Evolutionary conservation across 2,113 vertebrate species (phyloP).

Genomic region (Phodopus roborovskii): DNA sequence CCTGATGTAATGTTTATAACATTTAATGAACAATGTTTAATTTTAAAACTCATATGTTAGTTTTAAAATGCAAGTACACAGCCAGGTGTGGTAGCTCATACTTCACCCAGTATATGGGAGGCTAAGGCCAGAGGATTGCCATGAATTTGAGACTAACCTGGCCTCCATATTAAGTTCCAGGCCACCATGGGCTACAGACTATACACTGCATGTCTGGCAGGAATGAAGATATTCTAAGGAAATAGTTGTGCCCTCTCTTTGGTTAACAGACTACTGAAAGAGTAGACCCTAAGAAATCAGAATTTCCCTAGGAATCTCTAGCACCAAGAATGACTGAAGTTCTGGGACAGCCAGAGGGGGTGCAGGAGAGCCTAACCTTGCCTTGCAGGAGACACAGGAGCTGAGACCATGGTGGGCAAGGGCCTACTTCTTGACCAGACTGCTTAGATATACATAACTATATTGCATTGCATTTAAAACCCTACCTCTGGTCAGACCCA

Average conservation of each 20-base stretch:
- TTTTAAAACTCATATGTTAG: conserved; percentile 56
- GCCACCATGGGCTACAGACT: neutral
- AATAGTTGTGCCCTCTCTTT: neutral
- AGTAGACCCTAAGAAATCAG: neutral
- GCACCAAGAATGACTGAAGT: too few species aligned
- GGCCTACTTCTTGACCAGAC: neutral
- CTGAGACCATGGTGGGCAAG: neutral
- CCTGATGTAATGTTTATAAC: neutral
- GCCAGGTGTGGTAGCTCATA: neutral
- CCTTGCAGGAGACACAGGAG: neutral
- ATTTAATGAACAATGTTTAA: conserved; percentile 40
- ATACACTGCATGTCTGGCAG: neutral
- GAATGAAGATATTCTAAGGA: neutral
- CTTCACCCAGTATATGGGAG: neutral
- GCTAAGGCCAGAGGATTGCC: neutral
- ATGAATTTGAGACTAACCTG: neutral
- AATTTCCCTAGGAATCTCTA: neutral
- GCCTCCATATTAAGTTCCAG: neutral
- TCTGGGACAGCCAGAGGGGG: neutral
- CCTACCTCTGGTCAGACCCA: neutral
- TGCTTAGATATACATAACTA: neutral
- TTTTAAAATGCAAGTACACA: conserved; percentile 48
- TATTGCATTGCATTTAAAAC: neutral
- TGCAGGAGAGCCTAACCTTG: neutral
- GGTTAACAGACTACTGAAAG: neutral